Evolutionary conservation across 2,888 invertebrate species (phyloP), one percentile per base, ranked within the genome.

Genomic region (Melanostoma scalare): DNA sequence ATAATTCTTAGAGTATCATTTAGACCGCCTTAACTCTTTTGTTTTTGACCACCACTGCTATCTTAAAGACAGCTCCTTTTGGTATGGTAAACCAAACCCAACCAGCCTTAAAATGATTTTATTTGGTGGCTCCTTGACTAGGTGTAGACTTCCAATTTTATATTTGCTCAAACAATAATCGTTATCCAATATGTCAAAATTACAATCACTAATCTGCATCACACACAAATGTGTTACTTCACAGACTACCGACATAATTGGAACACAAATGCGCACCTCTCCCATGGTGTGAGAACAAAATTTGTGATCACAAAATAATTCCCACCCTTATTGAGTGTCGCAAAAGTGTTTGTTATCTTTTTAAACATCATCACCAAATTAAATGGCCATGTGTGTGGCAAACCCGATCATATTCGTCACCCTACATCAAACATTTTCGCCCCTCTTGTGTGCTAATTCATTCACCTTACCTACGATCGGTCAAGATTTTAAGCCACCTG

Each of bases 321-420:
- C 74, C 80, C 74, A 80, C 80, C 79, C 73, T 80, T 63, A 80
- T 80, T 80, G 74, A 53, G 33, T 63, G 61, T 56, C 77, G 35
- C 63, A 48, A 40, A 71, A 71, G 52, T 74, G 68, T 61, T 68
- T 42, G 40, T 79, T 30, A 48, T 68, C 55, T 53, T 40, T 52
- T 42, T 30, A 30, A 6, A 8, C 6, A 40, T 35, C 48, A 36
- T 9, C 61, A 60, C 6, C 58, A 48, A 50, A 38, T 9, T 52
- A 33, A 35, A 44, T 10, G 65, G 60, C 72, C 55, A 73, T 72
- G 77, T 73, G 81, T 82, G 81, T 77, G 81, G 81, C 61, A 73
- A 46, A 40, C 10, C 55, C 30, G 42, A 69, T 68, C 58, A 38
- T 55, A 6, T 31, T 60, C 55, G 71, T 72, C 71, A 76, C 61